Evolutionary conservation across 2,888 invertebrate genomes (phyloP).

Genomic region (Frankliniella fusca): DNA sequence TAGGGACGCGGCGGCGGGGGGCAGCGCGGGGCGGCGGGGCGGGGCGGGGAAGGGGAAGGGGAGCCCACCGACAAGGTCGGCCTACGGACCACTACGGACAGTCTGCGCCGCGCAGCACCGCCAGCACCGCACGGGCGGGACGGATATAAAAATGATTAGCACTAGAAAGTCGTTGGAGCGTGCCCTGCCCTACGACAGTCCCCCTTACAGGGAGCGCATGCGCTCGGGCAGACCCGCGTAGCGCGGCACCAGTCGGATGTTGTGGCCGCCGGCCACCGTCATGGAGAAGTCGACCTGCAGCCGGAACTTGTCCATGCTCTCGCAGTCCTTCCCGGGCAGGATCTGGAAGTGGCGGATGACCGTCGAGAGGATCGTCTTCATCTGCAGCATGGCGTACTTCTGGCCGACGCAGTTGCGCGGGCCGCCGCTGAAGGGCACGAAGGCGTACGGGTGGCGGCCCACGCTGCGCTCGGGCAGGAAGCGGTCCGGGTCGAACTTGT

Average conservation of each 20-base stretch:
- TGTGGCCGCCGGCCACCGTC: constrained; percentile 20
- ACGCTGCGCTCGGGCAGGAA: constrained; percentile 36
- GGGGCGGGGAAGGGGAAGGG: no score
- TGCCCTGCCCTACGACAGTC: background rate
- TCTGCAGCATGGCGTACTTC: constrained; percentile 38
- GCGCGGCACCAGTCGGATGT: background rate
- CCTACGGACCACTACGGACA: no score
- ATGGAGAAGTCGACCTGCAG: constrained; percentile 22
- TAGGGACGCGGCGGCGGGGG: no score
- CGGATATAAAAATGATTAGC: no score
- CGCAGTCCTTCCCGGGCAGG: constrained; percentile 28
- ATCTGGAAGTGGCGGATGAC: constrained; percentile 35
- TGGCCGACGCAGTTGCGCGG: constrained; percentile 38
- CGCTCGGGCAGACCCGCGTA: background rate
- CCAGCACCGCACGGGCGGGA: no score
- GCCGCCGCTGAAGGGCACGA: constrained; percentile 38
- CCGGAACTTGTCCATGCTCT: constrained; percentile 17
- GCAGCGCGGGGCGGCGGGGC: no score
- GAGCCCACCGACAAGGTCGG: no score
- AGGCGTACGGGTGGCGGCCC: constrained; percentile 36
- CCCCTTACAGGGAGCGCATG: background rate
- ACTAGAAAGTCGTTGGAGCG: background rate
- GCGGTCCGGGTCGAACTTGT: constrained; percentile 36
- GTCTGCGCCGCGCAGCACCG: no score
- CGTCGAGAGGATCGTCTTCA: constrained; percentile 37